Evolutionary conservation across 1,140 invertebrate genomes (phyloP).

Genomic region (Bactericera cockerelli): DNA sequence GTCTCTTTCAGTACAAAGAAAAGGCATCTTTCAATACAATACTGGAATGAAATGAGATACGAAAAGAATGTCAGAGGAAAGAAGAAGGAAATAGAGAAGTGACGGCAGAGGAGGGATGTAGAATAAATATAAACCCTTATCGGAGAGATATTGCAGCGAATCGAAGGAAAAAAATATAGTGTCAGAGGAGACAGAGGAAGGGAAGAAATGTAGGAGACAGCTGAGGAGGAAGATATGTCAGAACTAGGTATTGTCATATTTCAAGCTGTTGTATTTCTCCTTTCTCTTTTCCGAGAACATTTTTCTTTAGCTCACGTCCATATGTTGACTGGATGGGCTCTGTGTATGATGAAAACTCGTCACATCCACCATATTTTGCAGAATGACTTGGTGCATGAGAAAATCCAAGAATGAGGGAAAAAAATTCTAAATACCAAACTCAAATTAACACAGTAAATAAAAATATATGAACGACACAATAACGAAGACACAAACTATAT

Average conservation of each 20-base stretch:
- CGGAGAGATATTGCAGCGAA: neutral
- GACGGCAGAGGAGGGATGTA: too few relatives aligned
- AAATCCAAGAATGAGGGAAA: too few relatives aligned
- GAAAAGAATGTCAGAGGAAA: neutral
- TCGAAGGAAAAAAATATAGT: neutral
- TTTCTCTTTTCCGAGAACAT: too few relatives aligned
- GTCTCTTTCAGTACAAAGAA: neutral
- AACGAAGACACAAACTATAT: too few relatives aligned
- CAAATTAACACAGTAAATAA: too few relatives aligned
- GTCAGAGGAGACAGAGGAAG: neutral
- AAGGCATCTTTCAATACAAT: neutral
- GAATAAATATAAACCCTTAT: neutral
- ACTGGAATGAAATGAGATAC: neutral
- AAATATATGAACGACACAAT: too few relatives aligned
- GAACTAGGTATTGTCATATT: constrained; percentile 5
- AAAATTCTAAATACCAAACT: too few relatives aligned
- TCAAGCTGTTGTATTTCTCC: neutral
- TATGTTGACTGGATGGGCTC: too few relatives aligned
- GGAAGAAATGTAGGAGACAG: neutral
- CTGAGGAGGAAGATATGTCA: neutral
- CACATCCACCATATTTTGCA: too few relatives aligned
- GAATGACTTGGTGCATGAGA: too few relatives aligned
- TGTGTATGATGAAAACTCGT: too few relatives aligned
- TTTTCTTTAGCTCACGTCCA: too few relatives aligned
- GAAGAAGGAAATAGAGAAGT: neutral